phyloP scores from a whole-genome alignment of 1,140 invertebrate genomes.

The Drosophila parvula region DNA sequence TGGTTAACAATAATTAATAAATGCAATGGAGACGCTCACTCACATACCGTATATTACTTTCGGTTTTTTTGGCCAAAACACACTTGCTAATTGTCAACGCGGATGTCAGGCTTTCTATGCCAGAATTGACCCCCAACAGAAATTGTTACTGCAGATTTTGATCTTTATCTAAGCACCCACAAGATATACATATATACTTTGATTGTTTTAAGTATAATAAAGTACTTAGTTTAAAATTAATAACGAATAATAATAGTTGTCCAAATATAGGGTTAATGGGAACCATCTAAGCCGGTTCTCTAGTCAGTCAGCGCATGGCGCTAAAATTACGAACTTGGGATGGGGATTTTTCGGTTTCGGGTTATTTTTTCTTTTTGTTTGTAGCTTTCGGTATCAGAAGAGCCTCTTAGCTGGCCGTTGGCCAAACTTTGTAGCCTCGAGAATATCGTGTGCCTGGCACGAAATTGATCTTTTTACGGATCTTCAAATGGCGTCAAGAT shows the following conservation, averaged over 20 bases:
- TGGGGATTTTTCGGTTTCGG: conserved; percentile 14
- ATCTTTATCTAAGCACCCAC: neutral
- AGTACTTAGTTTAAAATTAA: neutral
- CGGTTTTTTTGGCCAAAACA: conserved; percentile 15
- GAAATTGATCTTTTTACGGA: conserved; percentile 53
- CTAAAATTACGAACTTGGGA: conserved; percentile 28
- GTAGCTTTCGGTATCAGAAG: conserved; percentile 29
- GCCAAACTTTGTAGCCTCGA: conserved; percentile 48
- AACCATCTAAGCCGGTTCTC: conserved; percentile 28
- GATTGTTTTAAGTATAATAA: neutral
- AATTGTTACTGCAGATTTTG: neutral
- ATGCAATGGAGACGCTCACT: conserved; percentile 54
- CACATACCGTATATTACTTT: conserved; percentile 42
- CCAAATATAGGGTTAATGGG: neutral
- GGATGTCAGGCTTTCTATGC: conserved; percentile 34
- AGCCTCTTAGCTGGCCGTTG: conserved; percentile 25
- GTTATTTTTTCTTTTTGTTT: neutral
- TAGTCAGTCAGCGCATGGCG: conserved; percentile 8
- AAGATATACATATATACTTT: neutral
- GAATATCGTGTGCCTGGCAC: conserved; percentile 66
- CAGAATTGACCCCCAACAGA: conserved; percentile 10
- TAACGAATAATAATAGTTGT: neutral
- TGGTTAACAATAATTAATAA: conserved; percentile 57
- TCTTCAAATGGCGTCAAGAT: conserved; percentile 43
- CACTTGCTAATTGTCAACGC: conserved; percentile 63